phyloP scores from a whole-genome alignment of 1,140 invertebrate genomes.

The Anastrepha ludens region DNA sequence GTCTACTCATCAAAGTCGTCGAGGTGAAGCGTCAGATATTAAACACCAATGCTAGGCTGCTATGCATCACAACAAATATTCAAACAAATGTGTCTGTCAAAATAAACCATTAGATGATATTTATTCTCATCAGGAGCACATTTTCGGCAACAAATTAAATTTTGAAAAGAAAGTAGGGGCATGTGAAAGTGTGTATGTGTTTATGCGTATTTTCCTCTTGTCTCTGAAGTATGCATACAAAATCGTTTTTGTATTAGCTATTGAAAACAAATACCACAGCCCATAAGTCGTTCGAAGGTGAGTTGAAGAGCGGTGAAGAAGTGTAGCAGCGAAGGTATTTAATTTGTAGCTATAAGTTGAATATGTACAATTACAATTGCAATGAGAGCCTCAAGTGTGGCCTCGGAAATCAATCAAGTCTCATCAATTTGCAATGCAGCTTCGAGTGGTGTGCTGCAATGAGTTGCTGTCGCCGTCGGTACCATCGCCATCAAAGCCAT shows the following conservation, averaged over 20 bases:
- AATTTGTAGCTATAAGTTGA: not conserved
- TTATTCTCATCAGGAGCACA: constrained; percentile 70
- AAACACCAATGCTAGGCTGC: not conserved
- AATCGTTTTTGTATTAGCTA: constrained; percentile 34
- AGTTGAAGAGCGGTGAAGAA: not conserved
- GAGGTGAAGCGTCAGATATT: constrained; percentile 1
- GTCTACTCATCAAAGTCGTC: constrained; percentile 30
- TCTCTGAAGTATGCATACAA: not conserved
- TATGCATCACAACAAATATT: not conserved
- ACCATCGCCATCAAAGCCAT: not conserved
- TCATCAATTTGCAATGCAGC: constrained; percentile 62
- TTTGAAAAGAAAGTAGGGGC: not conserved
- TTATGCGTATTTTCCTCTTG: not conserved
- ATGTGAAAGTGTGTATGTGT: not conserved
- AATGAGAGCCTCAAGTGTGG: constrained; percentile 67
- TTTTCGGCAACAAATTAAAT: constrained; percentile 68
- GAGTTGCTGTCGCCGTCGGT: constrained; percentile 28
- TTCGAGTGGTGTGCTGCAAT: constrained; percentile 47
- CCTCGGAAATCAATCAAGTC: constrained; percentile 73
- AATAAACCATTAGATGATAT: constrained; percentile 63
- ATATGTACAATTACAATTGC: constrained; percentile 63
- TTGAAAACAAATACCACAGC: constrained; percentile 9
- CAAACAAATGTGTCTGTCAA: constrained; percentile 62
- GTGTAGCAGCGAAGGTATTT: not conserved
- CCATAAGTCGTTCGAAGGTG: constrained; percentile 25